Evolutionary conservation across 2,797 vertebrate genomes (phyloP).

Genomic region (Hypotaenidia philippensis): DNA sequence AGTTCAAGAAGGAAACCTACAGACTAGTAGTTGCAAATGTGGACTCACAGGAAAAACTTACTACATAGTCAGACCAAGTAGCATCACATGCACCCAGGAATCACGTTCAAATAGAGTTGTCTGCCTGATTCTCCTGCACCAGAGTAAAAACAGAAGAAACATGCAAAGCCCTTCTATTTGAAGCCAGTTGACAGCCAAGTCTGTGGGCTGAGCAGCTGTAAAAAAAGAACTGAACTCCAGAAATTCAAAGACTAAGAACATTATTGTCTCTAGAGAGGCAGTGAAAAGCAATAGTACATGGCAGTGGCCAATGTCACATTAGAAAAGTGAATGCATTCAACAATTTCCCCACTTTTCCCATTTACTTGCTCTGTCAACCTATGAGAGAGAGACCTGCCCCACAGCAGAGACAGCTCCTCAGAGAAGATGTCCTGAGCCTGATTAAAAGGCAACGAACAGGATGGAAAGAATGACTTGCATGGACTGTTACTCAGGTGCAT

Average conservation of each 20-base stretch:
- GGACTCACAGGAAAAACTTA: background rate
- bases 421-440: background rate
- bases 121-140: background rate
- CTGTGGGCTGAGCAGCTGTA: background rate
- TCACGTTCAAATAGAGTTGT: background rate
- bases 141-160: background rate
- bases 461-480: background rate
- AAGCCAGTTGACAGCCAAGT: background rate
- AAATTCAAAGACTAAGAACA: background rate
- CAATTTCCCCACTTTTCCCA: background rate
- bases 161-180: background rate
- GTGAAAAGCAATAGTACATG: background rate
- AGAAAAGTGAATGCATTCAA: background rate
- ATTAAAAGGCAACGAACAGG: background rate
- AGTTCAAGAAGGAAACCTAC: background rate
- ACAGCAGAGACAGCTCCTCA: background rate
- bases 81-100: background rate
- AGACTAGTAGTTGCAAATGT: background rate
- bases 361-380: background rate
- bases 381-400: background rate
- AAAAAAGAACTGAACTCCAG: background rate
- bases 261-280: background rate
- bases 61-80: accelerated
- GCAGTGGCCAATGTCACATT: background rate
- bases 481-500: background rate